phyloP scores from a whole-genome alignment of 2,113 vertebrate species.

The Pseudorectes ferrugineus region DNA sequence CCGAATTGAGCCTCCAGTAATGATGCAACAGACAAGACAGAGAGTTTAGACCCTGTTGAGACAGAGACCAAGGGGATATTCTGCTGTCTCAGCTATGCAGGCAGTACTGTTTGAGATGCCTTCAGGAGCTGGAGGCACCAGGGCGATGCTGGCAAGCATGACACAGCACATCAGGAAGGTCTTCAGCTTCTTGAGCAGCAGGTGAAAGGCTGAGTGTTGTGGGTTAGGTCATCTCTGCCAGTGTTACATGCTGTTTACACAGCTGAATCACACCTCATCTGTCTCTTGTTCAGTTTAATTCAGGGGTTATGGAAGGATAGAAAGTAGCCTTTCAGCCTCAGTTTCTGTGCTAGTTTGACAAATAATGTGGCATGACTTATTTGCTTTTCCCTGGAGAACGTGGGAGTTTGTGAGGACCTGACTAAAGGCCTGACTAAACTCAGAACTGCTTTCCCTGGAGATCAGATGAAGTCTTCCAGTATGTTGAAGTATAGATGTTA shows the following conservation, averaged over 20 bases:
- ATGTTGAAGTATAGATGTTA: not conserved
- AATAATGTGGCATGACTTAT: not conserved
- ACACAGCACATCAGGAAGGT: not conserved
- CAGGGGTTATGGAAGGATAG: not conserved
- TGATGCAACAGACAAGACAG: not conserved
- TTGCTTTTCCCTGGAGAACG: not conserved
- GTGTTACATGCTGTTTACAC: not conserved
- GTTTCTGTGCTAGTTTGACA: not conserved
- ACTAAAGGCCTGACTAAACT: not conserved
- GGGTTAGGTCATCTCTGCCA: not conserved
- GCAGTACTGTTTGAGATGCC: not conserved
- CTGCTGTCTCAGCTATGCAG: not conserved
- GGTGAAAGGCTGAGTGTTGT: not conserved
- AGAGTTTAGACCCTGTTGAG: not conserved
- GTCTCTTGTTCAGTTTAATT: not conserved
- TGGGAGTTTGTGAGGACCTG: not conserved
- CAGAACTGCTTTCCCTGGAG: not conserved
- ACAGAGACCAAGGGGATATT: not conserved
- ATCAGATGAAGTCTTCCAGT: not conserved
- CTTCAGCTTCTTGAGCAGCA: not conserved
- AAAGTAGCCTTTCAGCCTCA: not conserved
- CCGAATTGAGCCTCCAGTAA: not conserved
- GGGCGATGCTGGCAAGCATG: not conserved
- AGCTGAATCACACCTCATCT: not conserved
- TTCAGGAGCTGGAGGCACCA: not conserved